Percentiles rank a stretch among this genome's conserved stretches.
These are phyloP conservation scores for Eudemis profundana DNA, from an alignment of 2,888 invertebrate species.

Conservation along the genomic window DNA sequence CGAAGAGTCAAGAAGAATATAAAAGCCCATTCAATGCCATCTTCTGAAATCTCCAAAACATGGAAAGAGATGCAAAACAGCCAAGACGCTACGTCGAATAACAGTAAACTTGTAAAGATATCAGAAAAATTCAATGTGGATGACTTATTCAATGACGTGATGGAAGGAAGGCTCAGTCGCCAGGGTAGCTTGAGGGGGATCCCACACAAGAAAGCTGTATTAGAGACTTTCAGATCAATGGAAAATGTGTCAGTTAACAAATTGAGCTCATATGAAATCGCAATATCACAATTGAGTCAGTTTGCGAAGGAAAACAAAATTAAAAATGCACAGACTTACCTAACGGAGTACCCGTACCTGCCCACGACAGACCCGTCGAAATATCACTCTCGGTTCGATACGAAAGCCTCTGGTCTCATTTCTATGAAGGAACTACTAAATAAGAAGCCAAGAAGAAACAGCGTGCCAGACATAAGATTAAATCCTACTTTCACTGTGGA, in stretches of 20 bases:
- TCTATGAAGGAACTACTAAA: conserved; percentile 73
- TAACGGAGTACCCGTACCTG: conserved; percentile 80
- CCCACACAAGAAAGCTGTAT: conserved; percentile 82
- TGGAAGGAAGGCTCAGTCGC: conserved; percentile 76
- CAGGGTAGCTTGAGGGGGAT: conserved; percentile 83
- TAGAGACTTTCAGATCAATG: conserved; percentile 82
- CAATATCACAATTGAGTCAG: conserved; percentile 67
- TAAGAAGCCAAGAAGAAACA: conserved; percentile 73
- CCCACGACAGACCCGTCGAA: conserved; percentile 81
- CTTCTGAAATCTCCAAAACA: conserved; percentile 75
- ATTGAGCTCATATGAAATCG: conserved; percentile 74
- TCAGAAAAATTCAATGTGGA: conserved; percentile 83
- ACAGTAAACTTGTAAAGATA: conserved; percentile 74
- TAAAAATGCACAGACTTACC: conserved; percentile 76
- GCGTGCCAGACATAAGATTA: conserved; percentile 78
- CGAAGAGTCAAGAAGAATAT: conserved; percentile 67
- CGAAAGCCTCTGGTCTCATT: conserved; percentile 77
- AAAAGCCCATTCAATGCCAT: conserved; percentile 76
- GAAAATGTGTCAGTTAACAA: conserved; percentile 73
- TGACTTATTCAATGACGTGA: conserved; percentile 79
- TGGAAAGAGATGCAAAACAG: conserved; percentile 71
- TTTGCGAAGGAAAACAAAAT: conserved; percentile 69
- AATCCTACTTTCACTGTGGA: conserved; percentile 73
- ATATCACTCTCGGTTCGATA: conserved; percentile 76
- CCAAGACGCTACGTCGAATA: conserved; percentile 51